A percentile compares a stretch with the other conserved stretches of the same genome.
phyloP scores from a whole-genome alignment of 1,140 invertebrate species.

The Mesaphorura yosii region DNA sequence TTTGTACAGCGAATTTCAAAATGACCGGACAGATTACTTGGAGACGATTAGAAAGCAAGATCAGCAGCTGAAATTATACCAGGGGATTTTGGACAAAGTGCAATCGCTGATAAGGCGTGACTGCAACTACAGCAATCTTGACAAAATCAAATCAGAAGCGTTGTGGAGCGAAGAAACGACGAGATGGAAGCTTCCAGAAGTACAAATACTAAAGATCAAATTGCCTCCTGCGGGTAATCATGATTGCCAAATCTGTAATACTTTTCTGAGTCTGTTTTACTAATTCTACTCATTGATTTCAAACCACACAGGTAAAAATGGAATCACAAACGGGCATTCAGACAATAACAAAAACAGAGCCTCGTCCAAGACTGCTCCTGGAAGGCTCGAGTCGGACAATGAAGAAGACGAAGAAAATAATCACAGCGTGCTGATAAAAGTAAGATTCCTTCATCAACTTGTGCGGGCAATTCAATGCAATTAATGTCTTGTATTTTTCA shows the following conservation, averaged over 20 bases:
- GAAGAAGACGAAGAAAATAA: conserved; percentile 35
- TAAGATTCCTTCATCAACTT: conserved; percentile 17
- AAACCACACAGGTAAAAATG: no score
- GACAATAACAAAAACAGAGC: conserved; percentile 32
- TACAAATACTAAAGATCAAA: conserved; percentile 50
- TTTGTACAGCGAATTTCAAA: conserved; percentile 71
- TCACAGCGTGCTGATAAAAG: conserved; percentile 36
- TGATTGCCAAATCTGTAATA: neutral
- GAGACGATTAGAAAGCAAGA: conserved; percentile 71
- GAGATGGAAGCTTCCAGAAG: conserved; percentile 59
- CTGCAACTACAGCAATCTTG: conserved; percentile 60
- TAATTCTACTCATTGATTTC: no score
- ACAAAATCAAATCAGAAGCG: conserved; percentile 54
- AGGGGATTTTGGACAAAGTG: conserved; percentile 57
- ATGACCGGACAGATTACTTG: conserved; percentile 68
- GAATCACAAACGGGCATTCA: no score
- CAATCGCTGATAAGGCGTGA: conserved; percentile 58
- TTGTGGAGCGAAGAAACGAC: conserved; percentile 64
- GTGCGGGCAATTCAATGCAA: neutral
- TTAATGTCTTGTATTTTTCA: conserved; percentile 33
- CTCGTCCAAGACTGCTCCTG: conserved; percentile 40
- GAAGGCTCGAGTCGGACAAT: conserved; percentile 36
- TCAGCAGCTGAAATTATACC: conserved; percentile 54
- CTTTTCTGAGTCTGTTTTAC: no score
- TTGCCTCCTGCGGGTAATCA: conserved; percentile 50